phyloP scores from a whole-genome alignment of 2,888 invertebrate species.

The Melieria crassipennis region DNA sequence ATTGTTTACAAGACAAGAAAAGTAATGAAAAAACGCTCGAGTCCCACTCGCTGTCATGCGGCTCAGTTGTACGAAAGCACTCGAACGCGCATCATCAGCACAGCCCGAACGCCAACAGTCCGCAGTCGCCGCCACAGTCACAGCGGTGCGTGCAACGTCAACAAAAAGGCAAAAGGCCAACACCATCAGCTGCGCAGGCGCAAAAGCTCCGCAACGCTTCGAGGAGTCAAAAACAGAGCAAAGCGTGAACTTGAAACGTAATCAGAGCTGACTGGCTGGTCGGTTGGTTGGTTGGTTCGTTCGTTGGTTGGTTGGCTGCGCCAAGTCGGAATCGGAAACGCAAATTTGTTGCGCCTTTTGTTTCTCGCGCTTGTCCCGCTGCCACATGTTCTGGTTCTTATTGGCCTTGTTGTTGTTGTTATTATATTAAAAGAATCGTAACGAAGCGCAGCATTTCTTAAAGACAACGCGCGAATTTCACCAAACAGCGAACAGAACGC shows the following conservation, averaged over 20 bases:
- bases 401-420: conserved; percentile 24
- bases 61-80: conserved; percentile 29
- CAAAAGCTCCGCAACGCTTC: conserved; percentile 9
- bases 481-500: conserved; percentile 52
- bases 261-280: not conserved
- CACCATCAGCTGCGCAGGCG: conserved; percentile 40
- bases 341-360: not conserved
- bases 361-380: too few species aligned
- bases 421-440: conserved; percentile 14
- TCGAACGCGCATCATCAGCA: conserved; percentile 22
- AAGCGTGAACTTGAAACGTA: conserved; percentile 36
- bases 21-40: too few species aligned
- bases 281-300: conserved; percentile 23
- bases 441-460: conserved; percentile 43
- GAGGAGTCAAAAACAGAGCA: conserved; percentile 13
- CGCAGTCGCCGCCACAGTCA: conserved; percentile 29
- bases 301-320: too few species aligned
- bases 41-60: too few species aligned
- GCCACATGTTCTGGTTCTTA: too few species aligned
- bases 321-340: conserved; percentile 15
- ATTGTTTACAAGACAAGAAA: too few species aligned
- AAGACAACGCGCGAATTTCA: conserved; percentile 48
- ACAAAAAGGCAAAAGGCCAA: conserved; percentile 26
- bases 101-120: not conserved
- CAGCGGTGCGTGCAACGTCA: not conserved